These are phyloP conservation scores for Euura saliciscinereae DNA, from an alignment of 1,140 invertebrate species.

Conservation along the genomic window DNA sequence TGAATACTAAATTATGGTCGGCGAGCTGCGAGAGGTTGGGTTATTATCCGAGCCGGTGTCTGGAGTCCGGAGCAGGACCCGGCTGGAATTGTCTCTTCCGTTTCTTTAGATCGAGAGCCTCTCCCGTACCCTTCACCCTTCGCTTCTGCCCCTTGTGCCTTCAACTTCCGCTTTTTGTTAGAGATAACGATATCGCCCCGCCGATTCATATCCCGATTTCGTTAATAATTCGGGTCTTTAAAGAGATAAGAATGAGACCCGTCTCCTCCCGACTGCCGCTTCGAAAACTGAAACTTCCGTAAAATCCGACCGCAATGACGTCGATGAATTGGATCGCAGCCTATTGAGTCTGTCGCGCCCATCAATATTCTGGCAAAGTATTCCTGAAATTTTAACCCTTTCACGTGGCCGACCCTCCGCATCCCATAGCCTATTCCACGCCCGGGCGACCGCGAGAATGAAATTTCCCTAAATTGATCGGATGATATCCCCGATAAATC, in stretches of 20 bases:
- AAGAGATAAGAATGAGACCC: too few relatives aligned
- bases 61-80: neutral
- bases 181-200: neutral
- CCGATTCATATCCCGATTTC: neutral
- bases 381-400: neutral
- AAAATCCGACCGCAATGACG: neutral
- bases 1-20: conserved; percentile 5
- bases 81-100: neutral
- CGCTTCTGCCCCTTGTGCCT: neutral
- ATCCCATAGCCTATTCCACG: neutral
- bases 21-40: neutral
- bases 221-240: neutral
- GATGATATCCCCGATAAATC: conserved; percentile 11
- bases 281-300: too few relatives aligned
- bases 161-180: neutral
- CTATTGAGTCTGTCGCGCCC: neutral
- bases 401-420: too few relatives aligned
- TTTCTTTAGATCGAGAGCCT: neutral
- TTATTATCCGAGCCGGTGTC: neutral
- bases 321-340: neutral
- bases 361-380: neutral
- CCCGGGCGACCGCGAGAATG: neutral
- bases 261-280: too few relatives aligned
- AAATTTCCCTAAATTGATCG: conserved; percentile 12
- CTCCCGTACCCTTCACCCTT: too few relatives aligned